Conservation (phyloP, 2,797 vertebrate genomes). For the Falco cherrug region DNA sequence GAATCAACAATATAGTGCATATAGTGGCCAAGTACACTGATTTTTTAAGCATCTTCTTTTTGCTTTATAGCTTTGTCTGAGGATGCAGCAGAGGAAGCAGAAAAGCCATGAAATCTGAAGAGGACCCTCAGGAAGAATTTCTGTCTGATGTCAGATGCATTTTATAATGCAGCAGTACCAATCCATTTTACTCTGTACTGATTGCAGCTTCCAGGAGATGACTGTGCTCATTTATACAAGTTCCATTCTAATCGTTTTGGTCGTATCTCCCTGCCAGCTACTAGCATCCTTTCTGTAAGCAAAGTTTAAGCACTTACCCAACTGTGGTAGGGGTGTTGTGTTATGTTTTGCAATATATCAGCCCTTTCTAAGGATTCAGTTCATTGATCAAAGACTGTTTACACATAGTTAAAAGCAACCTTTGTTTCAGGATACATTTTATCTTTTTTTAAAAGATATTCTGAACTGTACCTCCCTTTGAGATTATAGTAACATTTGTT, state of each 20-base stretch:
- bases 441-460: constrained; percentile 5
- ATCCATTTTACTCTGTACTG: background rate
- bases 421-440: constrained; percentile 46
- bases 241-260: background rate
- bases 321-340: background rate
- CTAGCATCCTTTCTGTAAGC: background rate
- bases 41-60: constrained; percentile 37
- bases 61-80: constrained; percentile 57
- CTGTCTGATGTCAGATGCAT: background rate
- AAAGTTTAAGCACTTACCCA: background rate
- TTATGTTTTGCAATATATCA: constrained; percentile 10
- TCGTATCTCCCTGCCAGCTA: background rate
- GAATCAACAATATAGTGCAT: background rate
- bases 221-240: background rate
- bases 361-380: constrained; percentile 28
- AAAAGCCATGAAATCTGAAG: constrained; percentile 55
- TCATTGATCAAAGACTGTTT: constrained; percentile 62
- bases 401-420: constrained; percentile 33
- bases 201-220: constrained; percentile 9
- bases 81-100: constrained; percentile 47
- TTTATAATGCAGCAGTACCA: constrained; percentile 28
- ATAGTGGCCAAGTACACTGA: background rate
- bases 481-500: constrained; percentile 50
- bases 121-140: background rate
- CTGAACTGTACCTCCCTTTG: constrained; percentile 35